Evolutionary conservation across 1,140 invertebrate species (phyloP), one percentile per base, ranked within the genome.

Genomic region (Listronotus bonariensis): DNA sequence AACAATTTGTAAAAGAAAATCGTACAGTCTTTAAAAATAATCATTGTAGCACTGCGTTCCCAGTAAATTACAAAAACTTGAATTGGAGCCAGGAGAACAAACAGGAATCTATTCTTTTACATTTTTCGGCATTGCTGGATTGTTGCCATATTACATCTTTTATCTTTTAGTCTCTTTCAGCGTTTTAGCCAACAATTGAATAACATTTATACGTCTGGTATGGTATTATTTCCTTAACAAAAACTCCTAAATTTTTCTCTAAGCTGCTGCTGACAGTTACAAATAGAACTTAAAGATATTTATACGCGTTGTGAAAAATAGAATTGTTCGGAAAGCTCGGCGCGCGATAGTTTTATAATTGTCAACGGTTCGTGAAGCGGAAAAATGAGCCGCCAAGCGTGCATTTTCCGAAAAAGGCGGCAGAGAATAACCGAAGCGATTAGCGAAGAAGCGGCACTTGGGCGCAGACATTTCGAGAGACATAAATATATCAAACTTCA

Each of bases 401-500:
- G 56, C 48, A 60, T 51, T 59, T 66, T 36, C 59, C 52, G 59
- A 62, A 55, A 68, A 68, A 65, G 56, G 65, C 58, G 45, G 46
- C 59, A 48, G 41, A 62, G 62, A 57, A 66, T 62, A 61, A 69
- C 56, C 67, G 59, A 54, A 65, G 58, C 68, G 72, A 72, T 73
- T 72, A 74, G 70, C 72, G 67, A 55, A 61, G 61, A 48, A 43
- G 49, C 31, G 48, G 70, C 73, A 73, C 72, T 73, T 73, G 69
- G 70, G 67, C 62, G 65, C 62, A 75, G 72, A 74, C 72, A 73
- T 72, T 74, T 68, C 71, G 38, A 49, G 68, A 59, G 66, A 74
- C 74, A 75, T 75, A 75, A 75, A 75, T 75, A 75, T 75, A 74
- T 75, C 74, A 75, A 70, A 67, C 72, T 73, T 73, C 71, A 71